Conservation (phyloP, 37 sponge, comb jelly and placozoan species). For the Bolinopsis microptera region DNA sequence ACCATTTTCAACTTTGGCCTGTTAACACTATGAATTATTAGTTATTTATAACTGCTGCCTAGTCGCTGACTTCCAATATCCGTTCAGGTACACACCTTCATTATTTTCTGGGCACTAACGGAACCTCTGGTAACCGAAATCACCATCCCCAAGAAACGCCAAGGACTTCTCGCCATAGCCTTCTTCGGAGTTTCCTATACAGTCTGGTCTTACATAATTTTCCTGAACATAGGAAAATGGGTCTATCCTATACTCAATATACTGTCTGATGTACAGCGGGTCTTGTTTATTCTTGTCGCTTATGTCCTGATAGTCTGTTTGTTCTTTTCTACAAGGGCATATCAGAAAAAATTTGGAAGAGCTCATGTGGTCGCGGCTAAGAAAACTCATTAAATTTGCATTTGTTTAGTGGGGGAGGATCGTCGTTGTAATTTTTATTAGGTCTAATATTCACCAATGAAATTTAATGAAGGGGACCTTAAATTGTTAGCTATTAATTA, state of each 20-base stretch:
- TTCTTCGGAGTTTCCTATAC: background rate
- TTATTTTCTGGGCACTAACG: background rate
- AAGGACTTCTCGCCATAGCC: background rate
- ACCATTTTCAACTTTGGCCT: no score
- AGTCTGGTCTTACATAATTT: slow-evolving; percentile 23
- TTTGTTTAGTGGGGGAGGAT: no score
- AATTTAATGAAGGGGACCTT: no score
- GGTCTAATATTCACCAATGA: no score
- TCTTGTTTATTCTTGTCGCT: background rate
- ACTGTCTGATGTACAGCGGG: background rate
- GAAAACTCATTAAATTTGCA: no score
- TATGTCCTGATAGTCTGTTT: slow-evolving; percentile 6
- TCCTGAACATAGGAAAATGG: background rate
- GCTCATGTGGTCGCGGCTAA: background rate
- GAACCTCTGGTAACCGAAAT: slow-evolving; percentile 16
- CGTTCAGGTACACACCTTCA: slow-evolving; percentile 39
- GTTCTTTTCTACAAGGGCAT: background rate
- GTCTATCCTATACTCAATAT: slow-evolving; percentile 8
- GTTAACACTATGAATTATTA: no score
- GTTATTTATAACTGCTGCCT: no score
- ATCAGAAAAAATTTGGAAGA: slow-evolving; percentile 46
- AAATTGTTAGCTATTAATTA: no score
- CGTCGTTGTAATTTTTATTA: no score
- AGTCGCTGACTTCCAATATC: no score
- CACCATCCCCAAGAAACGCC: background rate